Conservation (phyloP, 2,113 vertebrate species). For the Orthonyx spaldingii region DNA sequence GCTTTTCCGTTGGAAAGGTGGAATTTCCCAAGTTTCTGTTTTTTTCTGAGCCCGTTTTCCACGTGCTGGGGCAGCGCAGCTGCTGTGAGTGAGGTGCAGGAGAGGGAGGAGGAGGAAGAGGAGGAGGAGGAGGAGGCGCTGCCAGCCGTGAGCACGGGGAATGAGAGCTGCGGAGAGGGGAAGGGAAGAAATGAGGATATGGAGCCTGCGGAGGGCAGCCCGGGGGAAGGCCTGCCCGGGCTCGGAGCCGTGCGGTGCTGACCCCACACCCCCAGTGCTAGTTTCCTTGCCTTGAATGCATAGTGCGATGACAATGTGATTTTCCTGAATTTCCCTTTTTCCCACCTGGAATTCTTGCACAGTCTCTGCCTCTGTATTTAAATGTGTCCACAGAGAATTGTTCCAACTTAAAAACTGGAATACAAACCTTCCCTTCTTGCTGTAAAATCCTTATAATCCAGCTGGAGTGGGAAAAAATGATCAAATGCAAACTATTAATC, state of each 20-base stretch:
- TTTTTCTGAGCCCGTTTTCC: rapidly evolving
- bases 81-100: neutral
- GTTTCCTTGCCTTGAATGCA: neutral
- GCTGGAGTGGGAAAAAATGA: neutral
- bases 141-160: rapidly evolving
- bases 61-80: neutral
- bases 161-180: neutral
- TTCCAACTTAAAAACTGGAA: neutral
- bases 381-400: neutral
- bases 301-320: neutral
- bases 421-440: too few species aligned
- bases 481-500: neutral
- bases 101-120: neutral
- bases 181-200: neutral
- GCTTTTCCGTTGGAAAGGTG: neutral
- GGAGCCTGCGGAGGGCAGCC: neutral
- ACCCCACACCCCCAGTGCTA: rapidly evolving
- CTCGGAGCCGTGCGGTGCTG: rapidly evolving
- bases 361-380: neutral
- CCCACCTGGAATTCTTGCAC: neutral
- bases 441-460: neutral
- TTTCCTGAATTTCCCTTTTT: neutral
- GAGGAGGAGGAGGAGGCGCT: neutral
- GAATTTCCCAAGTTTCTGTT: neutral
- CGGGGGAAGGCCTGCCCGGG: rapidly evolving